These are phyloP conservation scores for Myotis vivesi DNA, from an alignment of 2,797 vertebrate species.

Conservation along the genomic window DNA sequence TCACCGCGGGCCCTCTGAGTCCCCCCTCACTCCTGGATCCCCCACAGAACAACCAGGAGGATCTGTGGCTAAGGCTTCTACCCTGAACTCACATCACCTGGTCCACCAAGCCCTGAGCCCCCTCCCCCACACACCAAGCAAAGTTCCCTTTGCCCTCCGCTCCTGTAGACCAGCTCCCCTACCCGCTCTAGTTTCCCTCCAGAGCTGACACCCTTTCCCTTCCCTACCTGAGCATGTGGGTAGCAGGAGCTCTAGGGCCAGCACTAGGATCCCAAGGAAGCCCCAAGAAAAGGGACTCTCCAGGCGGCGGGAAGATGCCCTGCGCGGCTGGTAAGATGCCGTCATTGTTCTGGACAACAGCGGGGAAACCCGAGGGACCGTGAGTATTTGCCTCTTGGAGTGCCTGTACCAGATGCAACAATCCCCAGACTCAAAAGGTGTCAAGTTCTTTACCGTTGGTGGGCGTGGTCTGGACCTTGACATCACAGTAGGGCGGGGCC, in stretches of 20 bases:
- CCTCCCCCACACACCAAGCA: too few relatives aligned
- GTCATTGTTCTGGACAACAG: background rate
- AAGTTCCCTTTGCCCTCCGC: too few relatives aligned
- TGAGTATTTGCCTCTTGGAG: background rate
- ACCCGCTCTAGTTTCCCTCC: too few relatives aligned
- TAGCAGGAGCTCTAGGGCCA: background rate
- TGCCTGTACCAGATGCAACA: background rate
- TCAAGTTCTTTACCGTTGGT: rapidly evolving
- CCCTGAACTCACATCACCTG: too few relatives aligned
- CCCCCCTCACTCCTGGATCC: too few relatives aligned
- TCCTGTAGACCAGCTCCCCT: background rate
- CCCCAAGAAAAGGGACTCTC: background rate
- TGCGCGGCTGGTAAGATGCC: background rate
- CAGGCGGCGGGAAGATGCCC: too few relatives aligned
- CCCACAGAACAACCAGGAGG: rapidly evolving
- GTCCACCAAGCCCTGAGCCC: too few relatives aligned
- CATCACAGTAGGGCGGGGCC: background rate
- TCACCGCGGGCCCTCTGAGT: background rate
- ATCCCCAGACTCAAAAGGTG: background rate
- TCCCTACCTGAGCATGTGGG: conserved; percentile 18
- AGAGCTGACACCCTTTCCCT: background rate
- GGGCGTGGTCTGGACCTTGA: background rate
- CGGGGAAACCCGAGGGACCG: background rate
- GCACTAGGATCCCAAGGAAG: background rate
- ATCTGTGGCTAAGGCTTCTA: too few relatives aligned